These are phyloP conservation scores for Germaria angustata DNA, from an alignment of 2,888 invertebrate genomes.

Conservation along the genomic window DNA sequence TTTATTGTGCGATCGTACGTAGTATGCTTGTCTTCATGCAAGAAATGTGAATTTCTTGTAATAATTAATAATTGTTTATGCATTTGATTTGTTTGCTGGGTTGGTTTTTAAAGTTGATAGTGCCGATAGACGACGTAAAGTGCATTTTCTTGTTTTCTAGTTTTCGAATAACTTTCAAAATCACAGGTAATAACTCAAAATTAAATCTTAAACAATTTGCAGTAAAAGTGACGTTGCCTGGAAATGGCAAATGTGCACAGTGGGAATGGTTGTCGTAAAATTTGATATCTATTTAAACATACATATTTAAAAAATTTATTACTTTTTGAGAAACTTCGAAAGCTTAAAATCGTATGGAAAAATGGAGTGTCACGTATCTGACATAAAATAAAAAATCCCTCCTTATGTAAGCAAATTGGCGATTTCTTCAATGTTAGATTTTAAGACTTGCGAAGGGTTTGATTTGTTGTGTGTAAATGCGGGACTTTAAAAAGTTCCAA, in stretches of 20 bases:
- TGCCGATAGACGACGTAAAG: conserved; percentile 46
- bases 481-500: too few species aligned
- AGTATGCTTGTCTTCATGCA: neutral
- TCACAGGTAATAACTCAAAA: conserved; percentile 52
- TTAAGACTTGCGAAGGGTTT: too few species aligned
- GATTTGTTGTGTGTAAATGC: too few species aligned
- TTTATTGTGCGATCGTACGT: neutral
- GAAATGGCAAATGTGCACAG: neutral
- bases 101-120: conserved; percentile 3
- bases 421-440: too few species aligned
- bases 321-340: too few species aligned
- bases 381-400: too few species aligned
- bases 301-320: too few species aligned
- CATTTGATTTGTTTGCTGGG: conserved; percentile 19
- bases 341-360: too few species aligned
- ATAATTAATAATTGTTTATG: conserved; percentile 60
- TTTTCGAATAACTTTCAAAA: conserved; percentile 43
- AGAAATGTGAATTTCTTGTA: conserved; percentile 54
- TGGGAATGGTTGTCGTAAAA: neutral
- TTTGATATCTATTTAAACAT: neutral
- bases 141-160: conserved; percentile 61
- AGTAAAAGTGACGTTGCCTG: neutral
- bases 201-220: neutral
- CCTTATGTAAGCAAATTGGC: too few species aligned
- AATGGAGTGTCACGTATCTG: too few species aligned